These are phyloP conservation scores for Agonum fuliginosum DNA, from an alignment of 2,888 invertebrate genomes.

Conservation along the genomic window DNA sequence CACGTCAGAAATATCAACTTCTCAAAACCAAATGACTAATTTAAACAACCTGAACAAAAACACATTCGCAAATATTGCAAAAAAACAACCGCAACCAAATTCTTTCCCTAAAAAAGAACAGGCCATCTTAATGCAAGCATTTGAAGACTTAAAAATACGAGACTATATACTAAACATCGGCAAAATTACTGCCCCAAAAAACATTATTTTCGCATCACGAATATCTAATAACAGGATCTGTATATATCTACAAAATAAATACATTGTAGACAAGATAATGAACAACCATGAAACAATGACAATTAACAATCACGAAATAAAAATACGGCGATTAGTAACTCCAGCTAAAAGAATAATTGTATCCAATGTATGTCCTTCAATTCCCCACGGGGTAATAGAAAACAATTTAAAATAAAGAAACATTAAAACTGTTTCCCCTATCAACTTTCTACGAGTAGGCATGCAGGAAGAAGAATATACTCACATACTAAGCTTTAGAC, in stretches of 20 bases:
- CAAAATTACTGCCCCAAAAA: slow-evolving; percentile 4
- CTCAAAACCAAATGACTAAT: too few relatives aligned
- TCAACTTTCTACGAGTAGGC: neutral
- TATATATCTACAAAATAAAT: slow-evolving; percentile 33
- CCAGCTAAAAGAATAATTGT: too few relatives aligned
- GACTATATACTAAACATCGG: slow-evolving; percentile 37
- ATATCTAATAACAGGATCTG: slow-evolving; percentile 50
- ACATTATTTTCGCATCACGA: slow-evolving; percentile 41
- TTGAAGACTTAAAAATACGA: slow-evolving; percentile 35
- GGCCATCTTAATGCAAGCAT: slow-evolving; percentile 32
- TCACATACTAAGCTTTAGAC: slow-evolving; percentile 6
- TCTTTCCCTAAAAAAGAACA: slow-evolving; percentile 48
- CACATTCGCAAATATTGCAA: neutral
- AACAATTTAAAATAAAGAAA: neutral
- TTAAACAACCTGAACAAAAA: neutral
- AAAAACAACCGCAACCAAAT: neutral
- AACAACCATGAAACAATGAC: slow-evolving; percentile 6
- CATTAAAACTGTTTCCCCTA: neutral
- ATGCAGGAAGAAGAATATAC: neutral
- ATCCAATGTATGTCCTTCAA: slow-evolving; percentile 21
- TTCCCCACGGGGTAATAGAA: slow-evolving; percentile 26
- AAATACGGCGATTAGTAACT: slow-evolving; percentile 3
- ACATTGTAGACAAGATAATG: slow-evolving; percentile 37
- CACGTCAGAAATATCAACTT: too few relatives aligned
- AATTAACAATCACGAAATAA: slow-evolving; percentile 3